Percentiles rank a stretch among this genome's conserved stretches.
phyloP scores from a whole-genome alignment of 2,888 invertebrate species.

The Hyposoter dolosus region DNA sequence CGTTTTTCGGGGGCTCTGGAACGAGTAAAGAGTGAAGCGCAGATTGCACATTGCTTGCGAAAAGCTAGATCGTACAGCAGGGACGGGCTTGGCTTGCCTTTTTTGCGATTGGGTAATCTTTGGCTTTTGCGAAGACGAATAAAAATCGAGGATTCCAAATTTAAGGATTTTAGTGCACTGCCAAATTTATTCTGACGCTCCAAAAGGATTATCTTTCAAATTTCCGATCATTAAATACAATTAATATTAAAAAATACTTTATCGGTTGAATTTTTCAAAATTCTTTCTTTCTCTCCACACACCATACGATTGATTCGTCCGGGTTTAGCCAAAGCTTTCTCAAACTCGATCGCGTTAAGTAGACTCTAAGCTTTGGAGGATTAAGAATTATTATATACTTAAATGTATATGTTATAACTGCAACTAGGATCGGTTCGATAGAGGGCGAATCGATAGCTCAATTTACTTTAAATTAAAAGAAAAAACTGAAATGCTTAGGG shows the following conservation, averaged over 20 bases:
- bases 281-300: not conserved
- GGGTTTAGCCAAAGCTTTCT: slow-evolving; percentile 14
- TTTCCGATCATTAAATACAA: too few species aligned
- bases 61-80: slow-evolving; percentile 56
- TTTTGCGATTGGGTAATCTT: slow-evolving; percentile 52
- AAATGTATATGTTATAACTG: slow-evolving; percentile 47
- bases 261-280: not conserved
- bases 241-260: too few species aligned
- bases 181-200: not conserved
- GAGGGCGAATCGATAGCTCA: slow-evolving; percentile 65
- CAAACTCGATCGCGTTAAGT: slow-evolving; percentile 57
- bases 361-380: slow-evolving; percentile 59
- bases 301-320: not conserved
- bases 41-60: slow-evolving; percentile 54
- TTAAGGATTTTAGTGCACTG: not conserved
- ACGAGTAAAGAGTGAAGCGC: slow-evolving; percentile 13
- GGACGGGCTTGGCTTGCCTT: slow-evolving; percentile 69
- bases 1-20: slow-evolving; percentile 38
- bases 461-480: slow-evolving; percentile 39
- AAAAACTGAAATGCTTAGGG: slow-evolving; percentile 34
- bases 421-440: slow-evolving; percentile 56
- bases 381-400: slow-evolving; percentile 54
- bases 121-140: not conserved
- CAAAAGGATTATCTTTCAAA: not conserved
- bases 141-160: not conserved